Evolutionary conservation across 2,797 vertebrate species (phyloP).

Genomic region (Lutra lutra): DNA sequence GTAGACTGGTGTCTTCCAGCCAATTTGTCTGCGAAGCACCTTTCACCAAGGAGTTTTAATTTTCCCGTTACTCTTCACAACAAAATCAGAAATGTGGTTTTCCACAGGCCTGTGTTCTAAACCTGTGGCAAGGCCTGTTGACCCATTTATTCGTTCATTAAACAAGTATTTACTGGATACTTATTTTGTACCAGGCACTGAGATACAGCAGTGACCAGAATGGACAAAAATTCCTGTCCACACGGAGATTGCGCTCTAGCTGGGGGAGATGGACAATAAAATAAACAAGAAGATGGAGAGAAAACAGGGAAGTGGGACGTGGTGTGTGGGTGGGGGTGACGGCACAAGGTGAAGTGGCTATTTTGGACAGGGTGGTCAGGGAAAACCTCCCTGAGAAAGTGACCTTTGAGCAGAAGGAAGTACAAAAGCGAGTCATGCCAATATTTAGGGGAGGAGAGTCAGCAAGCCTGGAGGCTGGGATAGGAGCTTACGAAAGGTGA

Average conservation of each 20-base stretch:
- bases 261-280: not conserved
- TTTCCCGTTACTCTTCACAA: slow-evolving; percentile 41
- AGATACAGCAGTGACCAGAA: not conserved
- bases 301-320: not conserved
- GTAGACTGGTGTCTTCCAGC: slow-evolving; percentile 2
- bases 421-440: not conserved
- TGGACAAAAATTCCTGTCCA: not conserved
- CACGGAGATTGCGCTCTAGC: not conserved
- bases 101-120: not conserved
- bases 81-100: slow-evolving; percentile 38
- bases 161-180: not conserved
- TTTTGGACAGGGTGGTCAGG: not conserved
- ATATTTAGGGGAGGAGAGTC: not conserved
- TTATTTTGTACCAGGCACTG: not conserved
- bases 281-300: not conserved
- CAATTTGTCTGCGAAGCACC: slow-evolving; percentile 4
- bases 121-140: not conserved
- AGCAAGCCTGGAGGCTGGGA: not conserved
- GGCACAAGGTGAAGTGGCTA: not conserved
- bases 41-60: slow-evolving; percentile 34
- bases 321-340: not conserved
- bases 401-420: not conserved
- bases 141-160: not conserved
- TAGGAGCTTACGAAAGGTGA: not conserved
- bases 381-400: not conserved